Base-by-base conservation (phyloP, 2,888 invertebrate species). In the Tipula vernalis region DNA sequence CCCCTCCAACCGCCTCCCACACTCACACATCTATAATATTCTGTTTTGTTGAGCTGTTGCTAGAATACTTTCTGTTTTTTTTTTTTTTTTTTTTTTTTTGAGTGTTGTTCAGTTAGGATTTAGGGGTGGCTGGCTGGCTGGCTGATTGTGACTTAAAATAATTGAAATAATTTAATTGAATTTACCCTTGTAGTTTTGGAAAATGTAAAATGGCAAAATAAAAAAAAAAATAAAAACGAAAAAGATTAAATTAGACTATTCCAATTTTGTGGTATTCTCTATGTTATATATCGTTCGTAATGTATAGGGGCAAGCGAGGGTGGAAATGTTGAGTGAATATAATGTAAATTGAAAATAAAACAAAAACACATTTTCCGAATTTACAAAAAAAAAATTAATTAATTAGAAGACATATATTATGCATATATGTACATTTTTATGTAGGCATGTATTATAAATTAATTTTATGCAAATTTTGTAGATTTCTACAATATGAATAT, bases 151-250 rank as follows among this genome's bases (percentile, higher is more conserved):
- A 71, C 71, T 71, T 71, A 71, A 71, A 71, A 71, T 71, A 71
- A 71, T 71, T 71, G 71, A 71, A 71, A 71, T 71, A 71, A 71
- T 71, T 71, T 71, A 71, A 71, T 71, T 71, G 71, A 71, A 71
- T 71, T 71, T 71, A 71, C 71, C 71, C 71, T 71, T 71, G 71
- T 71, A 71, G 71, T 71, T 71, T n/a, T 71, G 71, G 71, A 71
- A 71, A 71, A 71, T 71, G 71, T 71, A 71, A 71, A 71, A 71
- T 71, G 71, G 71, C 71, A 71, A 71, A 71, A 71, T 2, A 57
- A 28, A 28, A 71, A 71, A 71, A 71, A 51, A 51, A n/a, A n/a
- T n/a, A n/a, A n/a, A n/a, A n/a, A n/a, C n/a, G n/a, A n/a, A n/a
- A 28, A 12, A 71, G 71, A 71, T 71, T 71, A 71, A 71, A 71